Conservation (phyloP, 2,888 invertebrate species). For the Didymodactylos carnosus region DNA sequence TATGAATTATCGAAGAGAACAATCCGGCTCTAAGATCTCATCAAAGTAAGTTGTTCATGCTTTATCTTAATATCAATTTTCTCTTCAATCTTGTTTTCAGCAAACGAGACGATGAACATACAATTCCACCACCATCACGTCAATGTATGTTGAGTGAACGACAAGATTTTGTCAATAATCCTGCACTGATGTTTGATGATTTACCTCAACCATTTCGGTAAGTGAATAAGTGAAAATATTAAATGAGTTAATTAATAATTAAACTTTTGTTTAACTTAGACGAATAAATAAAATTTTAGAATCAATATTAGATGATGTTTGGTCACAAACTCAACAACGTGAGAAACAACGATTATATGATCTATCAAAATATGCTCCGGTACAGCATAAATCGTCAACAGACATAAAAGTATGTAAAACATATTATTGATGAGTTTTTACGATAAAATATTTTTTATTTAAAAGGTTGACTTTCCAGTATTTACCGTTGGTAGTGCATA, state of each 20-base stretch:
- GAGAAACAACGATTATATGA: not conserved
- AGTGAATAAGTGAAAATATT: not conserved
- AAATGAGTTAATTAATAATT: not conserved
- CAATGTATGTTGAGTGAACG: not conserved
- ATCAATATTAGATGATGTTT: not conserved
- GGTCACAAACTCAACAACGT: not conserved
- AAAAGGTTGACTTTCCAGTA: not conserved
- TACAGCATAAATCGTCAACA: not conserved
- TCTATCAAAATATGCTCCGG: not conserved
- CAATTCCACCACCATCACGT: not conserved
- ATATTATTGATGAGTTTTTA: not conserved
- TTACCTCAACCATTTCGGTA: not conserved
- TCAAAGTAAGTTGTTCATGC: no score
- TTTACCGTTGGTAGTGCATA: not conserved
- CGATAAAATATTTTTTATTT: not conserved
- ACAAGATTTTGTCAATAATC: not conserved
- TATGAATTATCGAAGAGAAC: no score
- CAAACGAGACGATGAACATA: not conserved
- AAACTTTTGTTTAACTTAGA: not conserved
- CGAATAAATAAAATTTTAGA: not conserved
- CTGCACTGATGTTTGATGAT: not conserved
- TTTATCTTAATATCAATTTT: no score
- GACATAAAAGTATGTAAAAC: not conserved
- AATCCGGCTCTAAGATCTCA: no score
- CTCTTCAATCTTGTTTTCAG: no score